A percentile compares a stretch with the other conserved stretches of the same genome.
Conservation (phyloP, 2,888 invertebrate species). For the Keiferia lycopersicella region DNA sequence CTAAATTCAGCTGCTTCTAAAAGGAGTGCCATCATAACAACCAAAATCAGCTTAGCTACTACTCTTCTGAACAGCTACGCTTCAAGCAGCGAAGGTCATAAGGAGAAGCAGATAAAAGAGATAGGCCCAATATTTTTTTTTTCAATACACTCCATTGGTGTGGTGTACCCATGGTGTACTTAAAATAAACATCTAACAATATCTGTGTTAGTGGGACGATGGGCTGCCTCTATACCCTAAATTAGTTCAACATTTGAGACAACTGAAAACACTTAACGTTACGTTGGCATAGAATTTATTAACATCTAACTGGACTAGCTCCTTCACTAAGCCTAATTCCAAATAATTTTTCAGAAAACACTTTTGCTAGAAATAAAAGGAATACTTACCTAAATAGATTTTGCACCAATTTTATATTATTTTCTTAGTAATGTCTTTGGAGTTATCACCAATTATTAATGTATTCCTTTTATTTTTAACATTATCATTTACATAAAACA, state of each 20-base stretch:
- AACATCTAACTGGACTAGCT: constrained; percentile 73
- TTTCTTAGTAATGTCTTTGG: constrained; percentile 7
- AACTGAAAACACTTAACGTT: constrained; percentile 51
- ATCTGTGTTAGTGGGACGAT: constrained; percentile 44
- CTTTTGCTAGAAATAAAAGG: constrained; percentile 18
- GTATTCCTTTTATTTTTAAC: constrained; percentile 40
- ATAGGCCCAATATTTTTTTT: background rate
- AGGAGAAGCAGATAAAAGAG: too few species aligned
- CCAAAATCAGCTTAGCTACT: too few species aligned
- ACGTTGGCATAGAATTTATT: constrained; percentile 62
- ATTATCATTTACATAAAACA: constrained; percentile 27
- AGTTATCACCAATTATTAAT: constrained; percentile 2
- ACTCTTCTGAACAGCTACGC: too few species aligned
- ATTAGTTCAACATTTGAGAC: constrained; percentile 52
- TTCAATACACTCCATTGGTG: constrained; percentile 11
- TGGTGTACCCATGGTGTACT: constrained; percentile 33
- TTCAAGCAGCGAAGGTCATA: too few species aligned
- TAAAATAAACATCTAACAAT: constrained; percentile 33
- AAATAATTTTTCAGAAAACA: constrained; percentile 37
- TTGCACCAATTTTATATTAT: background rate
- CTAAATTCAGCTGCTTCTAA: too few species aligned
- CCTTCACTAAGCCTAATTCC: constrained; percentile 63
- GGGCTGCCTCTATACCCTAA: constrained; percentile 45
- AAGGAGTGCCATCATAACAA: too few species aligned
- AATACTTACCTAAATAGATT: background rate